Evolutionary conservation across 2,888 invertebrate genomes (phyloP).

Genomic region (Caenorhabditis sp.): DNA sequence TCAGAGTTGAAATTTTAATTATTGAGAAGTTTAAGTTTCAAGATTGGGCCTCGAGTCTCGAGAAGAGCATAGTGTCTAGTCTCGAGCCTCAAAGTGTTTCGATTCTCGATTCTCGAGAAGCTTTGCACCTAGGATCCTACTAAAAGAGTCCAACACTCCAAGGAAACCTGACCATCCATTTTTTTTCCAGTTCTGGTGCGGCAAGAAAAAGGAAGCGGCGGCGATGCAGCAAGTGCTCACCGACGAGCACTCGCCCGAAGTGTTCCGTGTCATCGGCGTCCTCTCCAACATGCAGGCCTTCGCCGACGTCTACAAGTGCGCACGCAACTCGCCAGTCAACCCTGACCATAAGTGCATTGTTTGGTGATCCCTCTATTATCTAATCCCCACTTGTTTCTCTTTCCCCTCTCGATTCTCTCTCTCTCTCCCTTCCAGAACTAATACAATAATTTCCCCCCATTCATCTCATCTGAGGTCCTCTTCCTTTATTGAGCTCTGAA

Average conservation of each 20-base stretch:
- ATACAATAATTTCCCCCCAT: not conserved
- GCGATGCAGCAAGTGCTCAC: constrained; percentile 81
- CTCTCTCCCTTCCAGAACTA: too few relatives aligned
- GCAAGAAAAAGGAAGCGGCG: constrained; percentile 81
- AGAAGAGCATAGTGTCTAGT: too few relatives aligned
- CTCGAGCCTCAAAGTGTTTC: too few relatives aligned
- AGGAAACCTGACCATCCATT: too few relatives aligned
- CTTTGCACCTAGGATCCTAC: too few relatives aligned
- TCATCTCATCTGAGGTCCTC: not conserved
- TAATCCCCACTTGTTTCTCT: not conserved
- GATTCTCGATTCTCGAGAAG: too few relatives aligned
- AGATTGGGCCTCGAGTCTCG: too few relatives aligned
- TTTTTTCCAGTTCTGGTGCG: constrained; percentile 82
- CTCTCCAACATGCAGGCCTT: constrained; percentile 86
- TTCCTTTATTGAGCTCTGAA: not conserved
- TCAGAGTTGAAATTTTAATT: too few relatives aligned
- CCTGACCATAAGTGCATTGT: constrained; percentile 85
- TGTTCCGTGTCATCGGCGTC: constrained; percentile 72
- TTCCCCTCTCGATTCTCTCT: constrained; percentile 7
- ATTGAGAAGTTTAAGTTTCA: too few relatives aligned
- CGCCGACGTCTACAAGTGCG: constrained; percentile 91
- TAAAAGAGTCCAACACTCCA: too few relatives aligned
- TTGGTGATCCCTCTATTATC: constrained; percentile 67
- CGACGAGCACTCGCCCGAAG: constrained; percentile 80
- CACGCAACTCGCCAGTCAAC: constrained; percentile 92